A percentile compares a stretch with the other conserved stretches of the same genome.
Conservation (phyloP, 2,888 invertebrate species). For the Galerucella pusilla region DNA sequence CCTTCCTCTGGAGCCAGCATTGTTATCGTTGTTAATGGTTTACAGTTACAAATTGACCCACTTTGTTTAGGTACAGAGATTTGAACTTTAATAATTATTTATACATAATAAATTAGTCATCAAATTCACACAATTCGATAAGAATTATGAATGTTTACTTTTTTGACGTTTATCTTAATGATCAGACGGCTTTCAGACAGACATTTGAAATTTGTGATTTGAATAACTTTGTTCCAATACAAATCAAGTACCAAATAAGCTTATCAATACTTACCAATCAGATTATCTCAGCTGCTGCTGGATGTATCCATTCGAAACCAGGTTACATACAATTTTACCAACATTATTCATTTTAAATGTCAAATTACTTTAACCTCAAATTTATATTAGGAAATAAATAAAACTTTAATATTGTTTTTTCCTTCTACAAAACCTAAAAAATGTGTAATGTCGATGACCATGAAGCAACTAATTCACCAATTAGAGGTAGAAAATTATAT, state of each 20-base stretch:
- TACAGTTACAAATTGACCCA: neutral
- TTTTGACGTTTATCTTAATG: neutral
- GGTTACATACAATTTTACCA: too few relatives aligned
- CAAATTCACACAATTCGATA: neutral
- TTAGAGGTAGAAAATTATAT: conserved; percentile 63
- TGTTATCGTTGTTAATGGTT: neutral
- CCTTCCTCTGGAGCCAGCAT: conserved; percentile 62
- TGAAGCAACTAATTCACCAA: conserved; percentile 70
- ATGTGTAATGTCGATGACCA: too few relatives aligned
- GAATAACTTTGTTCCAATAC: neutral
- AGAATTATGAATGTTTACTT: neutral
- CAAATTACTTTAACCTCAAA: neutral
- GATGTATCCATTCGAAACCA: neutral
- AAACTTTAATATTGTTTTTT: neutral
- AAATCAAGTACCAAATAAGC: neutral
- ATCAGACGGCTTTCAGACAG: neutral
- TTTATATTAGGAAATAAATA: neutral
- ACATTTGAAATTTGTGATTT: neutral
- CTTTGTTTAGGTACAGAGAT: neutral
- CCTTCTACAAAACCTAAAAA: neutral
- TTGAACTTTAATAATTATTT: neutral
- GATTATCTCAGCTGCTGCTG: neutral
- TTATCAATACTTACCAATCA: neutral
- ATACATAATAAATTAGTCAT: neutral
- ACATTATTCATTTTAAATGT: neutral